Conservation (phyloP, 2,113 vertebrate species). For the Chlorodrepanis virens region DNA sequence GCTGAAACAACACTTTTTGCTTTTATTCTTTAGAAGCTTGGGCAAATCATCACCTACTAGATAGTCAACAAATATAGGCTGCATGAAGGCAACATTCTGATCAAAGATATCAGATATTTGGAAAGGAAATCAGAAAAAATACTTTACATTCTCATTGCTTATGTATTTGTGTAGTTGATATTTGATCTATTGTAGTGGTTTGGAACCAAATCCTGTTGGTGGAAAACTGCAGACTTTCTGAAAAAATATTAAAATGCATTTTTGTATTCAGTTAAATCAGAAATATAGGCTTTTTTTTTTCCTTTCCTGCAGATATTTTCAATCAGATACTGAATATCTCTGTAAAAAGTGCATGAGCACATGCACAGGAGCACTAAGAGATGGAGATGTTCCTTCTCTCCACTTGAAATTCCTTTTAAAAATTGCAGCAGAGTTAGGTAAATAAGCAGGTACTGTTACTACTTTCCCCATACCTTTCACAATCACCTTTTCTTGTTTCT, state of each 20-base stretch:
- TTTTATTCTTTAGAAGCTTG: background rate
- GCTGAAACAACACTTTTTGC: background rate
- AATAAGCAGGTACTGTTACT: background rate
- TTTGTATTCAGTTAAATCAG: background rate
- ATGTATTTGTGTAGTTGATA: fast-evolving
- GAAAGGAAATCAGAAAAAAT: background rate
- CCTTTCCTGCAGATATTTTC: background rate
- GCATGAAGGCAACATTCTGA: background rate
- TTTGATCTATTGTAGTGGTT: background rate
- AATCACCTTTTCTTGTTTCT: background rate
- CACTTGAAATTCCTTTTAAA: background rate
- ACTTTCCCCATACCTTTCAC: background rate
- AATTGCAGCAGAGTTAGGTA: background rate
- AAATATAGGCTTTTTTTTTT: background rate
- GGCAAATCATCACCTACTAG: background rate
- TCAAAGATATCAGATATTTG: background rate
- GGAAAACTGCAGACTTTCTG: background rate
- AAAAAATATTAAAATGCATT: background rate
- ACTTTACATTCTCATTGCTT: background rate
- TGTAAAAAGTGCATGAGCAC: background rate
- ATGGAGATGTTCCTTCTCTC: background rate
- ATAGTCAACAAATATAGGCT: background rate
- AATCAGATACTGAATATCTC: background rate
- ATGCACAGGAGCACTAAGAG: background rate
- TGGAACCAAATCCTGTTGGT: background rate